These are phyloP conservation scores for Himalopsyche kuldschensis DNA, from an alignment of 2,888 invertebrate species.

Conservation along the genomic window DNA sequence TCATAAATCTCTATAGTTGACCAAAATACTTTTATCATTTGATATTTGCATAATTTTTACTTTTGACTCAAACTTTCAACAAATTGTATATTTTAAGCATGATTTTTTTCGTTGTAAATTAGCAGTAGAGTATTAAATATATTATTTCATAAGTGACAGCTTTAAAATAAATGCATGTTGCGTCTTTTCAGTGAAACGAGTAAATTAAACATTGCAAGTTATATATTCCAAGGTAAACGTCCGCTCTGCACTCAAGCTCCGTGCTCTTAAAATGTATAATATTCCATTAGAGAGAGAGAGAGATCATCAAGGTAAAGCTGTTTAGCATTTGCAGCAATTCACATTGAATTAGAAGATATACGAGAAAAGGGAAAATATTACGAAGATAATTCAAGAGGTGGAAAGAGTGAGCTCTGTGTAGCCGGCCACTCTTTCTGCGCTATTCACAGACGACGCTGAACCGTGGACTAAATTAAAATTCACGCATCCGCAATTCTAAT, in stretches of 20 bases:
- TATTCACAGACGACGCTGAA: background rate
- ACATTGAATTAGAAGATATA: constrained; percentile 35
- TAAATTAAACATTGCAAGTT: background rate
- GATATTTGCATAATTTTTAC: too few relatives aligned
- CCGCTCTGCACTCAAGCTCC: background rate
- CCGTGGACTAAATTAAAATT: constrained; percentile 10
- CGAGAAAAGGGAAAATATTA: constrained; percentile 9
- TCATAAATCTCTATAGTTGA: too few relatives aligned
- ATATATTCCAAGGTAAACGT: background rate
- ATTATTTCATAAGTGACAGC: too few relatives aligned
- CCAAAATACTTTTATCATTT: too few relatives aligned
- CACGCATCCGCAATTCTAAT: constrained; percentile 18
- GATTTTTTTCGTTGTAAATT: too few relatives aligned
- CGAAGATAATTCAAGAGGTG: constrained; percentile 7
- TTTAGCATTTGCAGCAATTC: constrained; percentile 34
- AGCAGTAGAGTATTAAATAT: too few relatives aligned
- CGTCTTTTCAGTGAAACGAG: too few relatives aligned
- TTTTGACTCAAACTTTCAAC: too few relatives aligned
- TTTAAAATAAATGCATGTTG: too few relatives aligned
- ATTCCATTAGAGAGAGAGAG: constrained; percentile 29
- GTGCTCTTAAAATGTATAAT: constrained; percentile 32
- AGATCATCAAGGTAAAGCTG: constrained; percentile 36
- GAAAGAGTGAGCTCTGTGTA: background rate
- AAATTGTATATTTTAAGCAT: too few relatives aligned
- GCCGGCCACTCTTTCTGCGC: background rate